Evolutionary conservation across 2,797 vertebrate genomes (phyloP).

Genomic region (Balearica regulorum): DNA sequence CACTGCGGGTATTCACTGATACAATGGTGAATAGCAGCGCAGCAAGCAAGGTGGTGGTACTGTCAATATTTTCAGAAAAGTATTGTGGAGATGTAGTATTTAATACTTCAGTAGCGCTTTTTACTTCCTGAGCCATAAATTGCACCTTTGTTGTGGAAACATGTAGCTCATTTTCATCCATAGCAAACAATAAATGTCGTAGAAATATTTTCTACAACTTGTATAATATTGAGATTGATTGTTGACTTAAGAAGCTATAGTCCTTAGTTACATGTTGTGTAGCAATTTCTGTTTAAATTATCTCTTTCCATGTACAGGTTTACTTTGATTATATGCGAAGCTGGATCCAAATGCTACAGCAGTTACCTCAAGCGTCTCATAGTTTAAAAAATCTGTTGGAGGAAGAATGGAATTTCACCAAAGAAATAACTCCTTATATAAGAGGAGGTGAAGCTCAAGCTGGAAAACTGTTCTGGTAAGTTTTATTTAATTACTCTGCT

Average conservation of each 20-base stretch:
- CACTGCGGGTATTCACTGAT: not conserved
- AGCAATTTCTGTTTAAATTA: not conserved
- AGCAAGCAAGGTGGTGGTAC: not conserved
- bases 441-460: slow-evolving; percentile 97
- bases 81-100: not conserved
- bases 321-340: slow-evolving; percentile 99
- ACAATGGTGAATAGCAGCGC: not conserved
- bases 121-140: not conserved
- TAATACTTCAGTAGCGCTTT: not conserved
- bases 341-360: slow-evolving; percentile 99
- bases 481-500: not conserved
- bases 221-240: not conserved
- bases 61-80: not conserved
- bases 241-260: not conserved
- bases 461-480: slow-evolving; percentile 95
- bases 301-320: slow-evolving; percentile 78
- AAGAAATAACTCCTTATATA: slow-evolving; percentile 98
- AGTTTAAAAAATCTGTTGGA: slow-evolving; percentile 98
- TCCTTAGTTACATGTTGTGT: not conserved
- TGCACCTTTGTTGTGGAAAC: not conserved
- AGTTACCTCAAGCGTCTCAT: slow-evolving; percentile 97
- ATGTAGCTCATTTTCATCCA: not conserved
- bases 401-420: slow-evolving; percentile 98
- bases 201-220: not conserved
- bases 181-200: not conserved